Base-by-base conservation (phyloP, 1,140 invertebrate species). In the Diplogasteroides magnus region DNA sequence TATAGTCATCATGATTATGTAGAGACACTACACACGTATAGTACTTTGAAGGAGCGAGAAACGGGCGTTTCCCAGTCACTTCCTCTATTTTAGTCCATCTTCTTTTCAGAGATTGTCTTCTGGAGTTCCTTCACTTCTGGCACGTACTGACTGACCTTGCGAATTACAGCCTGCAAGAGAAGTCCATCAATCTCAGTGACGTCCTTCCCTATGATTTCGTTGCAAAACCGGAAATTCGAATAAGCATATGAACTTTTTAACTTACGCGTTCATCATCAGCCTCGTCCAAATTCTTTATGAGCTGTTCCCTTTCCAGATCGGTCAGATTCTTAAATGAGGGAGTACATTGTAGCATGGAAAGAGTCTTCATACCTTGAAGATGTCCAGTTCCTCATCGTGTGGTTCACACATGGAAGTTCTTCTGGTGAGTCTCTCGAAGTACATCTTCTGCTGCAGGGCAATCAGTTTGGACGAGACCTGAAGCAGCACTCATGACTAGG, bases 261-360 rank as follows among this genome's bases (percentile, higher is more conserved):
- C 37, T 48, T 19, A 48, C 87, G 32, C 90, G 89, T 61, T 85
- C 83, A 61, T 86, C 80, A 85, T 94, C 73, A 28, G 62, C 28
- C 27, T 73, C 69, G 27, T 63, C 61, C 19, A 64, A 64, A 27
- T 74, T 32, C 37, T 65, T 64, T 37, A 72, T 55, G 23, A 72
- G 56, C 32, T 72, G 57, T 31, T 72, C 28, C 15, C 70, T 57
- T 14, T 72, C 70, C 31, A 67, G 64, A 37, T 72, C 64, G 0
- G 59, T 62, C 26, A 72, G 32, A 55, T 23, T 26, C 66, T 68
- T 57, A 13, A 68, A 67, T 19, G 60, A 15, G n/a, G 62, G 6
- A 66, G 23, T 13, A 65, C 61, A 68, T 25, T 27, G n/a, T 67
- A 28, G 14, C 6, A 48, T 64, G 32, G 26, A 64, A 29, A 48